phyloP scores from a whole-genome alignment of 2,888 invertebrate genomes.

The Drosophila rubida region DNA sequence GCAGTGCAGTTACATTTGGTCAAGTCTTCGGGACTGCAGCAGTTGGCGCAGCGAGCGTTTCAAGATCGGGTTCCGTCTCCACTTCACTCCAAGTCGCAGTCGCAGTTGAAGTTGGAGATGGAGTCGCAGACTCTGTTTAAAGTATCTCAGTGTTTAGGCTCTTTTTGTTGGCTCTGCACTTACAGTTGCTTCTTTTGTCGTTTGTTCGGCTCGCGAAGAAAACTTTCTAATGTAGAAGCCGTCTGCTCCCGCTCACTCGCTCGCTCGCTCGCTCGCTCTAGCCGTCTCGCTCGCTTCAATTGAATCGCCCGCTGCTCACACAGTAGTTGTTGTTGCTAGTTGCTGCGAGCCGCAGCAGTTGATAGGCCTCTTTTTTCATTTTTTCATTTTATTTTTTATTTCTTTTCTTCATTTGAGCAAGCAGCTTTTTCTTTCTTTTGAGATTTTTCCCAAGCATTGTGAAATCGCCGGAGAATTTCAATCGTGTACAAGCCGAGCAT shows the following conservation, averaged over 20 bases:
- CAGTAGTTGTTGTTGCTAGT: conserved; percentile 41
- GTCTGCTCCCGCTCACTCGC: conserved; percentile 35
- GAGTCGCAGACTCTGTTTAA: conserved; percentile 48
- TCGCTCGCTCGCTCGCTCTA: neutral
- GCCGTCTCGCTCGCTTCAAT: conserved; percentile 46
- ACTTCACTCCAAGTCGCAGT: conserved; percentile 35
- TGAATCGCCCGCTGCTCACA: conserved; percentile 54
- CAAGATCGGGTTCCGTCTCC: conserved; percentile 36
- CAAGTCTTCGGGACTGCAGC: conserved; percentile 30
- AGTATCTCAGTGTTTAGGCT: conserved; percentile 62
- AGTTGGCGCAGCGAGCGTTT: conserved; percentile 38
- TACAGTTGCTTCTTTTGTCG: conserved; percentile 73
- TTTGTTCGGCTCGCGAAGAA: conserved; percentile 57
- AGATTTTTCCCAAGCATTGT: conserved; percentile 67
- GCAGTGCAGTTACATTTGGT: conserved; percentile 18
- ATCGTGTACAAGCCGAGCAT: conserved; percentile 31
- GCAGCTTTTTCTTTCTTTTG: conserved; percentile 65
- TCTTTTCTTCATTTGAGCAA: conserved; percentile 1
- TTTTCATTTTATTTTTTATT: conserved; percentile 5
- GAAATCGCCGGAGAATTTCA: conserved; percentile 54
- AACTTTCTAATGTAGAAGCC: conserved; percentile 80
- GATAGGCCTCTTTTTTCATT: conserved; percentile 58
- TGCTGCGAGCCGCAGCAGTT: conserved; percentile 20
- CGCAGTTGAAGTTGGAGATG: conserved; percentile 28
- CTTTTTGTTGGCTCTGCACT: conserved; percentile 63